Base-by-base conservation (phyloP, 2,113 vertebrate species). In the Addax nasomaculatus region DNA sequence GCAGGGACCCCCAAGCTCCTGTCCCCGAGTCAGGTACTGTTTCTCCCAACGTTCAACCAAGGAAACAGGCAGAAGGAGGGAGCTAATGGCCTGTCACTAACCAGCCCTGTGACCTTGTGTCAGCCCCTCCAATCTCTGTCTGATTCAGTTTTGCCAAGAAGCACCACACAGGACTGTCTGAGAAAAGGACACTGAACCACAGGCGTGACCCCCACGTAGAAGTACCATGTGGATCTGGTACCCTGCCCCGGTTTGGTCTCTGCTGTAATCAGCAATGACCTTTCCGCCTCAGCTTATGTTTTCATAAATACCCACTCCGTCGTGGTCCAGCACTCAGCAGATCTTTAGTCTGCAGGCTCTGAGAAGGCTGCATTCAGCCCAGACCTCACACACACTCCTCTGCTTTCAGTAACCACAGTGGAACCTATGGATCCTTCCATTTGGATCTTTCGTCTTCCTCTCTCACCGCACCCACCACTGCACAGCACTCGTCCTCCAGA, bases 391-490 rank as follows among this genome's bases (percentile, higher is more conserved):
- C 15, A 43, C 57, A 27, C 12, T 33, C 23, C 17, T 14, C 11
- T 11, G 0, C 7, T 43, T n/a, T 80, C 4, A 12, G 62, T 17
- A 73, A 33, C 57, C 84, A 7, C 2, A 10, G 70, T 30, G 30
- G 33, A 51, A 12, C 67, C 39, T 16, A 29, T 11, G 78, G 16
- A 6, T 49, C 45, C 76, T 23, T 39, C 43, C 36, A 53, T 0
- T 0, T 1, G 4, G 43, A 36, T 17, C 62, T 45, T 27, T 43
- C 45, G 2, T 29, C 39, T 29, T 39, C 25, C 36, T 16, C 25
- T 16, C 14, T 7, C 7, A 6, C 0, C 0, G 5, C 4, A n/a
- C 73, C 21, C 17, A 25, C 67, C 67, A 39, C 67, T 11, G 33
- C 73, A 81, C 33, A 39, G 9, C 5, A 12, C 51, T 3, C 14